Evolutionary conservation across 2,113 vertebrate genomes (phyloP).

Genomic region (Passer domesticus): DNA sequence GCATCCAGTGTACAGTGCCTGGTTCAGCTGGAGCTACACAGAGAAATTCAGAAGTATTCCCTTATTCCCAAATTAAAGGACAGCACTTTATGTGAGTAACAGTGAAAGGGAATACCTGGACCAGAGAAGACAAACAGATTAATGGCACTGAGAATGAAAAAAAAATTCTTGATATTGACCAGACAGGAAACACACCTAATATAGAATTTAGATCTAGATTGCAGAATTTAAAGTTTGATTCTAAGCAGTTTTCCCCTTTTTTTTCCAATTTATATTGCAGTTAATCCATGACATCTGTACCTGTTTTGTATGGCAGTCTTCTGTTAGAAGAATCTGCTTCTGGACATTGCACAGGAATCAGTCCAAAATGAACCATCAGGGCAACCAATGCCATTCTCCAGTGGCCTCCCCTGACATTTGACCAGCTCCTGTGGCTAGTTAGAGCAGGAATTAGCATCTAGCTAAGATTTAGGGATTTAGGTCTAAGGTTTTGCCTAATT

Average conservation of each 20-base stretch:
- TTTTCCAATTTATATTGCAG: neutral
- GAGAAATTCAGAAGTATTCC: neutral
- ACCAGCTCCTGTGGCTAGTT: neutral
- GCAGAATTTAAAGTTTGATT: neutral
- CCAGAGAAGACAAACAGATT: neutral
- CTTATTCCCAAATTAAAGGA: neutral
- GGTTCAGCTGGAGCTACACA: neutral
- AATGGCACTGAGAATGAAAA: neutral
- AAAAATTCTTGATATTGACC: neutral
- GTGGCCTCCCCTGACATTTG: neutral
- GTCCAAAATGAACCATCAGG: neutral
- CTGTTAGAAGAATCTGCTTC: neutral
- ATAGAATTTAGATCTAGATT: neutral
- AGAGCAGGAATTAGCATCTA: neutral
- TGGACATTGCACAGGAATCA: neutral
- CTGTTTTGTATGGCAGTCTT: neutral
- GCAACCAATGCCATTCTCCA: neutral
- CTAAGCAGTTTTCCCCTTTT: neutral
- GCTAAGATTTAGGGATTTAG: neutral
- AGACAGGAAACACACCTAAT: neutral
- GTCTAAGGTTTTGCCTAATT: neutral
- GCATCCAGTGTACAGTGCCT: neutral
- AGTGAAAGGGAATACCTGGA: neutral
- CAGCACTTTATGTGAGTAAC: neutral
- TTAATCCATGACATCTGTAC: neutral